Base-by-base conservation (phyloP, 2,888 invertebrate species). In the Sarcophaga subvicina region DNA sequence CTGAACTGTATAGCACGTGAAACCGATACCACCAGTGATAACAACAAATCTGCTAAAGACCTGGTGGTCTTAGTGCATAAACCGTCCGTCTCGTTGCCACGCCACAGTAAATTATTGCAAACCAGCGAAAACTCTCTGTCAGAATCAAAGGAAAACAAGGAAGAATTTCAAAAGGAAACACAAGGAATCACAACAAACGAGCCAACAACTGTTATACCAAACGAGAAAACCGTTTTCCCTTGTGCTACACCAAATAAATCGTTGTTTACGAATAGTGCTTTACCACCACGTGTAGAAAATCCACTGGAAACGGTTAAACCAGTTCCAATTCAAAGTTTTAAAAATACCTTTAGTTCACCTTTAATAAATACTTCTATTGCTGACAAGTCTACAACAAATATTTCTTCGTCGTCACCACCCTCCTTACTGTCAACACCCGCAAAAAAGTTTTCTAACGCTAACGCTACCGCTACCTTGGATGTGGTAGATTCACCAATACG, bases 1-100 rank as follows among this genome's bases (percentile, higher is more conserved):
- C 47, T 91, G 49, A 91, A 89, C 83, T 90, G 91, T 73, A 90
- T 89, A 80, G 88, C 91, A 85, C 84, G 83, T 73, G 87, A 76
- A 27, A 2, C 17, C 12, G 37, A 37, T 37, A 79, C 70, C 4
- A 14, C 0, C 54, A 54, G 54, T 54, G 17, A 54, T 17, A 54
- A 49, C 27, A 27, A 54, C 0, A 37, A 77, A 37, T 45, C 54
- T 25, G 4, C 11, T 0, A 45, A 76, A 59, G 84, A 84, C n/a
- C 76, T 79, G 12, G 76, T 79, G 12, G 76, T 76, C 4, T n/a
- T 69, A 59, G 72, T 82, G 37, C 85, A 88, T 45, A 80, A 80
- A 20, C 22, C 69, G 14, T 70, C 75, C 1, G 10, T 60, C 2
- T 73, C 77, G 14, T 60, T 85, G 22, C 85, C 85, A 45, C 83